Conservation (phyloP, 2,113 vertebrate species). For the Syngnathus scovelli region DNA sequence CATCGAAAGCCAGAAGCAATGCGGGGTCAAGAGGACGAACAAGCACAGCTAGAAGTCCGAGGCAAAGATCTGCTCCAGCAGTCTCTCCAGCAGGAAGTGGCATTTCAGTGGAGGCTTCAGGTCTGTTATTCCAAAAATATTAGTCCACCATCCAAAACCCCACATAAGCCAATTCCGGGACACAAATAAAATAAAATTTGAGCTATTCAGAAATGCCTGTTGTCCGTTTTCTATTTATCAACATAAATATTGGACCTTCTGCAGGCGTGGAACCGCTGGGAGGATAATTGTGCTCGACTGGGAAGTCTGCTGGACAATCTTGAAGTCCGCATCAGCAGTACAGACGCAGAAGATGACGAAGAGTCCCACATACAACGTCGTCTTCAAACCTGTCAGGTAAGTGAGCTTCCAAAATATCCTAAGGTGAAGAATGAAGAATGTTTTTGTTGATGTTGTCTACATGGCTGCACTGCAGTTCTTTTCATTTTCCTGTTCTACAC, state of each 20-base stretch:
- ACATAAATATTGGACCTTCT: constrained; percentile 8
- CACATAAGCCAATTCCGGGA: background rate
- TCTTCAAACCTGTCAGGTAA: constrained; percentile 78
- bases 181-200: background rate
- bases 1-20: constrained; percentile 60
- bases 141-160: constrained; percentile 21
- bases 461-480: too few relatives aligned
- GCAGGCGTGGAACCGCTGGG: constrained; percentile 81
- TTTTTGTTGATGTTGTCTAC: too few relatives aligned
- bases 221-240: too few relatives aligned
- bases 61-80: constrained; percentile 68
- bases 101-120: constrained; percentile 73
- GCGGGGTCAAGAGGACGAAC: constrained; percentile 63
- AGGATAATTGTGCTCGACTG: constrained; percentile 67
- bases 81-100: constrained; percentile 68
- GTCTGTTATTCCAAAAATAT: constrained; percentile 59
- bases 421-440: too few relatives aligned
- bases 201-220: background rate
- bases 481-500: background rate
- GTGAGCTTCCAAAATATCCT: background rate
- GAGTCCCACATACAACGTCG: constrained; percentile 67
- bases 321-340: constrained; percentile 64
- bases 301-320: constrained; percentile 74
- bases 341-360: constrained; percentile 42
- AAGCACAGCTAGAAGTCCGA: constrained; percentile 66